Percentiles rank a stretch among this genome's conserved stretches.
Conservation (phyloP, 2,797 vertebrate species). For the Sebastes matsubarae region DNA sequence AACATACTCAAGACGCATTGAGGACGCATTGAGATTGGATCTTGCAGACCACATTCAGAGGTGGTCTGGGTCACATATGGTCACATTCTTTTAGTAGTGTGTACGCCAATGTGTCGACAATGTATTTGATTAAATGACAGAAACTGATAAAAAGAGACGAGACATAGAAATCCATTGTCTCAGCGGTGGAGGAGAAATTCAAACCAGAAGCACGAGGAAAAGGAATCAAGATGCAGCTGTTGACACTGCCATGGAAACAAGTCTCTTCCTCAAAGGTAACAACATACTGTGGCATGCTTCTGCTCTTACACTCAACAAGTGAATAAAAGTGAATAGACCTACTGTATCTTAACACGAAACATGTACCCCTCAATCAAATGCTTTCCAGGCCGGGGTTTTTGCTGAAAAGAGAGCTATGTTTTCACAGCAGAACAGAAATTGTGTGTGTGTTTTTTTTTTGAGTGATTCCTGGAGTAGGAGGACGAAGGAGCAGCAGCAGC, state of each 20-base stretch:
- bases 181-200: background rate
- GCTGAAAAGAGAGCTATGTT: conserved; percentile 42
- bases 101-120: too few relatives aligned
- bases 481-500: conserved; percentile 4
- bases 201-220: background rate
- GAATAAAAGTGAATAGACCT: conserved; percentile 40
- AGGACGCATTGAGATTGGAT: too few relatives aligned
- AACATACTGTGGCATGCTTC: background rate
- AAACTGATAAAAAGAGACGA: background rate
- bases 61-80: too few relatives aligned
- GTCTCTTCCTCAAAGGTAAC: conserved; percentile 12
- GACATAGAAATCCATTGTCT: background rate
- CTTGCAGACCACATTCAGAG: too few relatives aligned
- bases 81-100: too few relatives aligned
- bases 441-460: conserved; percentile 13
- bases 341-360: conserved; percentile 42
- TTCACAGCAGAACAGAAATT: conserved; percentile 52
- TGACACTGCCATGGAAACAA: conserved; percentile 1
- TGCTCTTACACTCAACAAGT: conserved; percentile 30
- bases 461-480: conserved; percentile 28
- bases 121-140: background rate
- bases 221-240: conserved; percentile 6
- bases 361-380: conserved; percentile 28
- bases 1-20: too few relatives aligned
- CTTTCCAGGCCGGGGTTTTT: conserved; percentile 31